These are phyloP conservation scores for Synodontis membranacea DNA, from an alignment of 2,113 vertebrate species.

Conservation along the genomic window DNA sequence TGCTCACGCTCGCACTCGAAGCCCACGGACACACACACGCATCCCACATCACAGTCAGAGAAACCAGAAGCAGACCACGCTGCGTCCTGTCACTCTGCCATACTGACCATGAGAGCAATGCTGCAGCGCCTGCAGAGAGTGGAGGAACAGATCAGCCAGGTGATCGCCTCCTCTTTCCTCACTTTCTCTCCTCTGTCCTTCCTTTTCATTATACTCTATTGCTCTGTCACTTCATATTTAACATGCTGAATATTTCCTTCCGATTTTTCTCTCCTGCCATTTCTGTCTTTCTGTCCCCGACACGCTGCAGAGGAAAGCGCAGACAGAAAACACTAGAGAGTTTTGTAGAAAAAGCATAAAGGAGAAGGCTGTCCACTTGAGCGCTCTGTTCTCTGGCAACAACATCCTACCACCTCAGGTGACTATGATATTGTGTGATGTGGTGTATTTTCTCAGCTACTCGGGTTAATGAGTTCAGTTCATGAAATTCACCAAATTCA, in stretches of 20 bases:
- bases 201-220: neutral
- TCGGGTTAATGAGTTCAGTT: conserved; percentile 18
- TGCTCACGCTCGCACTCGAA: neutral
- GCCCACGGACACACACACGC: conserved; percentile 54
- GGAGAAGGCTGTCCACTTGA: conserved; percentile 90
- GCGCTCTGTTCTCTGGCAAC: conserved; percentile 81
- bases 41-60: conserved; percentile 45
- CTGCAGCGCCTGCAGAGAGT: conserved; percentile 89
- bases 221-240: neutral
- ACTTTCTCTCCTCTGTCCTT: neutral
- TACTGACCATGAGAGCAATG: conserved; percentile 83
- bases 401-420: conserved; percentile 80
- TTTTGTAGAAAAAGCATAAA: conserved; percentile 97
- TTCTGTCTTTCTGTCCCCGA: conserved; percentile 7
- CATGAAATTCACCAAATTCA: too few species aligned
- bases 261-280: conserved; percentile 4
- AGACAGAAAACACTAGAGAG: conserved; percentile 88
- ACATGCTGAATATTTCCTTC: conserved; percentile 23
- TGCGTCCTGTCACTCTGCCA: conserved; percentile 76
- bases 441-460: conserved; percentile 5
- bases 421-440: conserved; percentile 65
- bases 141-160: conserved; percentile 91
- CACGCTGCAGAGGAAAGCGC: conserved; percentile 85
- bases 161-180: conserved; percentile 68
- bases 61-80: conserved; percentile 59